Percentiles rank a stretch among this genome's conserved stretches.
phyloP scores from a whole-genome alignment of 2,113 vertebrate species.

The Steatornis caripensis region DNA sequence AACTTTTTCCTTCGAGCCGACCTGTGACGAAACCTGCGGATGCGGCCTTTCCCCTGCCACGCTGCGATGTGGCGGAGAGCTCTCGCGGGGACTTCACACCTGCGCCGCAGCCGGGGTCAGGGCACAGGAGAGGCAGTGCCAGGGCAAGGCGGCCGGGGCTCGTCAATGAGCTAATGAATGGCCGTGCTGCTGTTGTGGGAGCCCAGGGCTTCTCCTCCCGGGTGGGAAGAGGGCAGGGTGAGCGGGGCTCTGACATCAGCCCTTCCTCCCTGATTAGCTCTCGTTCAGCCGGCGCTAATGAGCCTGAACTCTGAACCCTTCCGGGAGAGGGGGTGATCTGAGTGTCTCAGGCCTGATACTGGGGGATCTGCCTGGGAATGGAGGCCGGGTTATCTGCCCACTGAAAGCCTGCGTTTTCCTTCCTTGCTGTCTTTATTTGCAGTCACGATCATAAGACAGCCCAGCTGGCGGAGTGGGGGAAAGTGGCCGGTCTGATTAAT shows the following conservation, averaged over 20 bases:
- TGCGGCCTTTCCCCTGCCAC: not conserved
- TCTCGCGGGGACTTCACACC: not conserved
- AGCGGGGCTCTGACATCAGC: not conserved
- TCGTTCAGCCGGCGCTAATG: conserved; percentile 69
- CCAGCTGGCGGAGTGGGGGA: not conserved
- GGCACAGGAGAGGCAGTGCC: not conserved
- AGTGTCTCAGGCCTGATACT: conserved; percentile 1
- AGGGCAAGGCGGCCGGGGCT: not conserved
- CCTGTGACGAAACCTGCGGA: not conserved
- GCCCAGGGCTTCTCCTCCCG: not conserved
- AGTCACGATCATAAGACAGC: not conserved
- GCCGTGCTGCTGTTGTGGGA: not conserved
- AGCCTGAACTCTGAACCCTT: conserved; percentile 70
- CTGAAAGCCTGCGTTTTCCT: not conserved
- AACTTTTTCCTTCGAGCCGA: not conserved
- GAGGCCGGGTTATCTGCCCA: not conserved
- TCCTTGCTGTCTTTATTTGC: not conserved
- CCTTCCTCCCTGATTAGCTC: conserved; percentile 56
- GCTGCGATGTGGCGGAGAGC: too few species aligned
- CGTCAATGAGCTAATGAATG: conserved; percentile 36
- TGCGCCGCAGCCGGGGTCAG: not conserved
- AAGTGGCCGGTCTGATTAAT: not conserved
- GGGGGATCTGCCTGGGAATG: not conserved
- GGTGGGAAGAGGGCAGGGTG: not conserved
- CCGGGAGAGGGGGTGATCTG: not conserved